phyloP scores from a whole-genome alignment of 2,797 vertebrate genomes.

The Silurus aristotelis region DNA sequence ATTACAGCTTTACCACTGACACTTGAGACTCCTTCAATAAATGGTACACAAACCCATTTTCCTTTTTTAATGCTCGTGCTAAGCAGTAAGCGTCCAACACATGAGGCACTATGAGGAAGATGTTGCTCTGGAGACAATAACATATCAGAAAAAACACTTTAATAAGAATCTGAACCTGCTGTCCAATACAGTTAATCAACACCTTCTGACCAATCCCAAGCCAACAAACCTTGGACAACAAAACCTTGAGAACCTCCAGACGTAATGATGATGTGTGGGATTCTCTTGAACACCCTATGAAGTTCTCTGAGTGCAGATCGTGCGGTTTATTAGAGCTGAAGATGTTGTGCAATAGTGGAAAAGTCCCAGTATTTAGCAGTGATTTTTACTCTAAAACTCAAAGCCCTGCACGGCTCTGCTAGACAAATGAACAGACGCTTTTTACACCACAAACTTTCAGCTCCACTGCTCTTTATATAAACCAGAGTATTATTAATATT shows the following conservation, averaged over 20 bases:
- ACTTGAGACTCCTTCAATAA: not conserved
- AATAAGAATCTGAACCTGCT: not conserved
- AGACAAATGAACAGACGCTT: constrained; percentile 15
- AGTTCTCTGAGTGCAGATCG: not conserved
- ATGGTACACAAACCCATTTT: not conserved
- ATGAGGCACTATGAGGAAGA: not conserved
- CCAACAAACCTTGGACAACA: not conserved
- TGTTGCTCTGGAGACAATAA: not conserved
- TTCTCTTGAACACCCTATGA: not conserved
- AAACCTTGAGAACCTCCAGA: not conserved
- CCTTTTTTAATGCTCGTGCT: too few relatives aligned
- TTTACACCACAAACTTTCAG: constrained; percentile 21
- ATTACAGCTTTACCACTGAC: not conserved
- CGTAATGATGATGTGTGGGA: not conserved
- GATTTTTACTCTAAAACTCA: not conserved
- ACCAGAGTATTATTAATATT: not conserved
- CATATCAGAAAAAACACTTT: not conserved
- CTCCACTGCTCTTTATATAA: not conserved
- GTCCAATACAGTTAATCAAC: not conserved
- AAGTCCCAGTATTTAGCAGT: constrained; percentile 9
- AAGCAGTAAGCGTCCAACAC: not conserved
- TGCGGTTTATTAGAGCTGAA: not conserved
- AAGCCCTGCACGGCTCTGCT: not conserved
- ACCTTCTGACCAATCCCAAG: not conserved
- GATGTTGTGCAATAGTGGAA: not conserved